Base-by-base conservation (phyloP, 1,140 invertebrate genomes). In the Goniozus legneri region DNA sequence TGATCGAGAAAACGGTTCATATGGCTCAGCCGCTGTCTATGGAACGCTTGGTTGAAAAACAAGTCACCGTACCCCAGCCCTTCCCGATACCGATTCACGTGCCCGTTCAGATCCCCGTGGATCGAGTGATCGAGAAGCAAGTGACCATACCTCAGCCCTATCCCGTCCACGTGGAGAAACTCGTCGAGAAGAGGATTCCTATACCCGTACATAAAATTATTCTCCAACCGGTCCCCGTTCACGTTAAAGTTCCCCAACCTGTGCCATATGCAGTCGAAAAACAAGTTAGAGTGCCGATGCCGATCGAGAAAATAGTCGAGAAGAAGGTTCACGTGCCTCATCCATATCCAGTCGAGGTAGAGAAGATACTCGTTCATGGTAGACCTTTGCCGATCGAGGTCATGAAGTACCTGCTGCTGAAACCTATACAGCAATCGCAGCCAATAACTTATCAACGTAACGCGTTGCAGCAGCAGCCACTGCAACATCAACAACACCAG, bases 301-400 rank as follows among this genome's bases (percentile, higher is more conserved):
- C 59, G 3, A 66, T 82, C 2, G 82, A 80, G 8, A 80, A 80
- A 55, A 68, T 77, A 12, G 68, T 82, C 0, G 73, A 83, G 46
- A 69, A 71, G 21, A 64, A 58, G 14, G 47, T 69, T 7, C 64
- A 52, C 7, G 21, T 63, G 19, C 40, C 56, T 2, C 56, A 64
- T 14, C 64, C 62, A 2, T 70, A 67, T 21, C 55, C 62, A 0
- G 3, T 60, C 2, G 67, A 69, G 14, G 58, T 80, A 3, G 55
- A 64, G 13, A 60, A 62, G 10, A 45, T 52, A 3, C 44, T 52
- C 4, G 24, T 27, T 6, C 4, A 10, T 6, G 4, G 4, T 6
- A 27, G 10, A 10, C 24, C 24, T 6, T 4, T 27, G 4, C 24
- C 24, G 4, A 10, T 27, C 10, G 24, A 27, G 24, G 10, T 27